These are phyloP conservation scores for Papilio polytes DNA, from an alignment of 1,140 invertebrate genomes.

Conservation along the genomic window DNA sequence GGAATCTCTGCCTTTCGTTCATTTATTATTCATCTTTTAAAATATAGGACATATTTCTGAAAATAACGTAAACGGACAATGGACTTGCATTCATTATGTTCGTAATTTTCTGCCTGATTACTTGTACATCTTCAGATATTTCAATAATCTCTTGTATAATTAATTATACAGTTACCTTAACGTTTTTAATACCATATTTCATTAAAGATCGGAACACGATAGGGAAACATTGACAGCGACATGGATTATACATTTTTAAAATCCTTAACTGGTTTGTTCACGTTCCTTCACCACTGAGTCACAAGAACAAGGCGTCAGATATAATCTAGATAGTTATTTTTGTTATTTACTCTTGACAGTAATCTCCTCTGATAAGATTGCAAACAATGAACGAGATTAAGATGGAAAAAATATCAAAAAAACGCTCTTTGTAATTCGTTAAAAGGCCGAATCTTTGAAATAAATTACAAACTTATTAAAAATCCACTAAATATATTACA, in stretches of 20 bases:
- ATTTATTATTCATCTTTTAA: neutral
- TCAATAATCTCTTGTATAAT: neutral
- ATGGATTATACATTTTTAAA: constrained; percentile 15
- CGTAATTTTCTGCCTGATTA: neutral
- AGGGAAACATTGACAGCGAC: neutral
- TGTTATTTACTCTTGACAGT: neutral
- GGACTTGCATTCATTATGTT: neutral
- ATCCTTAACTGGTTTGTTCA: constrained; percentile 5
- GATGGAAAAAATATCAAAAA: neutral
- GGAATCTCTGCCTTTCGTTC: no score
- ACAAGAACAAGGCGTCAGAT: neutral
- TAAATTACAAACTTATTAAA: neutral
- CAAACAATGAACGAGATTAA: neutral
- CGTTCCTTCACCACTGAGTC: constrained; percentile 10
- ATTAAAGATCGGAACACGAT: constrained; percentile 5
- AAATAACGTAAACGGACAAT: neutral
- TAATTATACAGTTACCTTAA: neutral
- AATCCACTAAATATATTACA: neutral
- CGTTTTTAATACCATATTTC: neutral
- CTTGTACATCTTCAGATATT: neutral
- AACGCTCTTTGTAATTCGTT: neutral
- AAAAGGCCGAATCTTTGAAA: neutral
- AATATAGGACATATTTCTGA: neutral
- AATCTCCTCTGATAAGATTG: neutral
- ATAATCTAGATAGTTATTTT: neutral